Evolutionary conservation across 1,140 invertebrate species (phyloP).

Genomic region (Aphelenchoides avenae): DNA sequence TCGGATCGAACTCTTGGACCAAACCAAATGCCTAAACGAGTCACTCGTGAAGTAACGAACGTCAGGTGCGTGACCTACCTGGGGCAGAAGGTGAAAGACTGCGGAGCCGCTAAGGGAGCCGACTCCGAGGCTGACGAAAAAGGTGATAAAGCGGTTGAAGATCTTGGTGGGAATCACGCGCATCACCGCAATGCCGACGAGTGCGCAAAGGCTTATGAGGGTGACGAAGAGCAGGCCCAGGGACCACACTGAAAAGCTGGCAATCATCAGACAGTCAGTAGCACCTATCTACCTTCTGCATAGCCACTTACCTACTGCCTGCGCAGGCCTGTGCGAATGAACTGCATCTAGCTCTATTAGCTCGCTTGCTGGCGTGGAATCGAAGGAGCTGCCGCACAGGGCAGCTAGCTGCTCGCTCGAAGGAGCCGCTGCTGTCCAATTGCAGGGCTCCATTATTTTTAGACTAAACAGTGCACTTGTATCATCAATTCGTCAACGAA

Average conservation of each 20-base stretch:
- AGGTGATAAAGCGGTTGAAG: slow-evolving; percentile 65
- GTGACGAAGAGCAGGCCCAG: slow-evolving; percentile 67
- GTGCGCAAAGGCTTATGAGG: slow-evolving; percentile 67
- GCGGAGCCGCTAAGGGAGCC: slow-evolving; percentile 68
- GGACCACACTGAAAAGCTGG: slow-evolving; percentile 65
- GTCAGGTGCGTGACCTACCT: slow-evolving; percentile 58
- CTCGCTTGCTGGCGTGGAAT: too few species aligned
- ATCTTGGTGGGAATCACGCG: slow-evolving; percentile 65
- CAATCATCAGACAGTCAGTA: not conserved
- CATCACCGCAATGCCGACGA: slow-evolving; percentile 67
- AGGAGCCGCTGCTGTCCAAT: too few species aligned
- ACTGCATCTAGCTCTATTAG: not conserved
- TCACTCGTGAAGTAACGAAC: slow-evolving; percentile 6
- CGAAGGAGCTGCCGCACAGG: not conserved
- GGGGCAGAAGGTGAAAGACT: slow-evolving; percentile 68
- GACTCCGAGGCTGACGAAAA: slow-evolving; percentile 69
- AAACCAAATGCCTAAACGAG: slow-evolving; percentile 46
- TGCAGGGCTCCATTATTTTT: too few species aligned
- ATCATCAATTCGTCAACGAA: too few species aligned
- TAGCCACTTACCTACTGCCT: not conserved
- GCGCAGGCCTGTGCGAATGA: not conserved
- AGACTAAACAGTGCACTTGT: too few species aligned
- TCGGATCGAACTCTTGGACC: slow-evolving; percentile 26
- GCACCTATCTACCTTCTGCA: slow-evolving; percentile 3
- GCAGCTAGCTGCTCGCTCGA: not conserved